Conservation (phyloP, 1,140 invertebrate species). For the Drosophila santomea region DNA sequence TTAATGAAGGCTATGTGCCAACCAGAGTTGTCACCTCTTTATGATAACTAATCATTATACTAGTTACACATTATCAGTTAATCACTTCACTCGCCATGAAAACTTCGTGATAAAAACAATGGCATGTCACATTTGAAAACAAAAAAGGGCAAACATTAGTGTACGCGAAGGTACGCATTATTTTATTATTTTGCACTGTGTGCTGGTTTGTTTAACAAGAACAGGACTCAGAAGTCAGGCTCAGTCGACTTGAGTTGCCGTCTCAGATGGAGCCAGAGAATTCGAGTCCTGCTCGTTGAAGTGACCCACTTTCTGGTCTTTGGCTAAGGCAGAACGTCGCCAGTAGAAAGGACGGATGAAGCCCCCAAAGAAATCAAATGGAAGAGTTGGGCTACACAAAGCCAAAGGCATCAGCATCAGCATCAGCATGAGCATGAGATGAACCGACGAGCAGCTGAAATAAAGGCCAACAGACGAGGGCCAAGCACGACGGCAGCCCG, state of each 20-base stretch:
- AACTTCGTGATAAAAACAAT: too few species aligned
- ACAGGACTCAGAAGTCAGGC: conserved; percentile 50
- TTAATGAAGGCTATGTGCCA: too few species aligned
- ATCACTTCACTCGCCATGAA: too few species aligned
- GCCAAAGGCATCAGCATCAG: conserved; percentile 27
- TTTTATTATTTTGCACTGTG: conserved; percentile 22
- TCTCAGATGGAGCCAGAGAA: conserved; percentile 43
- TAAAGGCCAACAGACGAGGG: conserved; percentile 18
- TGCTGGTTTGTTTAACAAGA: conserved; percentile 71
- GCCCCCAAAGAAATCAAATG: conserved; percentile 77
- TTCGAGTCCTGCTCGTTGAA: conserved; percentile 21
- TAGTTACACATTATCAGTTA: too few species aligned
- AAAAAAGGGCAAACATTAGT: too few species aligned
- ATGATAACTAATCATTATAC: too few species aligned
- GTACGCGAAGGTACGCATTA: background rate
- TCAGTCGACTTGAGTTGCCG: conserved; percentile 25
- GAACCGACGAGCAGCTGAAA: conserved; percentile 19
- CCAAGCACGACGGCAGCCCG: background rate
- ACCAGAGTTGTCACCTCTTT: background rate
- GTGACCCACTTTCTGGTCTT: conserved; percentile 74
- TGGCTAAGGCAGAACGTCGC: conserved; percentile 48
- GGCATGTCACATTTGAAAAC: background rate
- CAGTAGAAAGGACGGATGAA: conserved; percentile 30
- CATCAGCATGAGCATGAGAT: conserved; percentile 26
- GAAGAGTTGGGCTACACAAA: conserved; percentile 67